Base-by-base conservation (phyloP, 1,140 invertebrate genomes). In the Paracyclopina nana region DNA sequence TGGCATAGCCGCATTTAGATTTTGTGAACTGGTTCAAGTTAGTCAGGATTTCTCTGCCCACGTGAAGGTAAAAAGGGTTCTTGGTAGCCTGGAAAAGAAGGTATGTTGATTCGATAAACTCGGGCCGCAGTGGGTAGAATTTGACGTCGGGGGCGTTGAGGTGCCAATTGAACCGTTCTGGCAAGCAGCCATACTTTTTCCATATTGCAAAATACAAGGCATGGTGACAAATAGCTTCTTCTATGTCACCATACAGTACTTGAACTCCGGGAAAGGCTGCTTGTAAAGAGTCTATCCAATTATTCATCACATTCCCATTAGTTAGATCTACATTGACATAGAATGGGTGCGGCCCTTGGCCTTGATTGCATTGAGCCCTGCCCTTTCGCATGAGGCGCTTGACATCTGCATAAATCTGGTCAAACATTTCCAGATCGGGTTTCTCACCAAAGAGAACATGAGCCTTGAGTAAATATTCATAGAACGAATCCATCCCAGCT, bases 281-380 rank as follows among this genome's bases (percentile, higher is more conserved):
- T 62, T 77, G 75, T 6, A 79, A 60, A 3, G 76, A 68, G 63
- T 79, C 77, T 48, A 79, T 72, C 77, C 77, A 79, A 22, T 72
- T 69, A 40, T 75, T 78, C 11, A 68, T 59, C 8, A 70, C 69
- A 24, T 66, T 67, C 11, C 77, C 77, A 60, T 69, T 75, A 34
- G 68, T 64, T 74, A 80, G 77, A 59, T 80, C 70, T 2, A 78
- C 77, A 66, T 80, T 80, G 0, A 77, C 72, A 65, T 76, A 80
- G 5, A 79, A 60, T 14, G 77, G 77, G 58, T 74, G 72, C 56
- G 71, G 68, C 5, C 77, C 78, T 51, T 60, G 59, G 2, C 74
- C 75, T 46, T 64, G 58, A 55, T 76, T 75, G 58, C 75, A 77
- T 44, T 72, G 60, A 34, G 60, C 53, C 38, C 75, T 59, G 30